Base-by-base conservation (phyloP, 2,113 vertebrate species). In the Xiphias gladius region DNA sequence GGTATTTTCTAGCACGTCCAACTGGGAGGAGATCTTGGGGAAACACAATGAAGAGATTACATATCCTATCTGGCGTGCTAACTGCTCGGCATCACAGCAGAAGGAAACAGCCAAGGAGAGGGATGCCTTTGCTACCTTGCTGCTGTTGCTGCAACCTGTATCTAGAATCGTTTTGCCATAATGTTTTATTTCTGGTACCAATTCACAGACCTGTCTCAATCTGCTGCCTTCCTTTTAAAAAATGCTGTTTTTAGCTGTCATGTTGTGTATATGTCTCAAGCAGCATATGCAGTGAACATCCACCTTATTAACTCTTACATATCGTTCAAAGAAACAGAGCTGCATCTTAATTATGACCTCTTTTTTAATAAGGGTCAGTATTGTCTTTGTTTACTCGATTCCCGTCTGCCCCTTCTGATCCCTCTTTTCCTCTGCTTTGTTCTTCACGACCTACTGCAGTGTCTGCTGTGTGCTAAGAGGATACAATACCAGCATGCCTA, bases 371-470 rank as follows among this genome's bases (percentile, higher is more conserved):
- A 84, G 73, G 69, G 35, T 76, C 66, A 76, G 71, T 50, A n/a
- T 84, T 80, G 70, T 54, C 69, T 84, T 84, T 85, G 58, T 73
- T 87, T 55, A 63, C 30, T 69, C 57, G 46, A 78, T 78, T 85
- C 57, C 76, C 68, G 0, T 50, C 24, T n/a, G 78, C 37, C 35
- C 54, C 20, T 50, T 85, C 26, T 17, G 14, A 87, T 66, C 35
- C 68, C 35, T 58, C 35, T 64, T 71, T 84, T 57, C 48, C 61
- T 61, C 59, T 78, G 76, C 80, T 75, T 85, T 83, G 69, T 76
- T 81, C 52, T 69, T 58, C 30, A 57, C 39, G 59, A 87, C 52
- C 72, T 59, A 55, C 55, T 83, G 80, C 81, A 77, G 73, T 77
- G 57, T 4, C 66, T 79, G 67, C 35, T 0, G 58, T 82, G 63